These are phyloP conservation scores for Sinonovacula constricta DNA, from an alignment of 1,140 invertebrate genomes.

Conservation along the genomic window DNA sequence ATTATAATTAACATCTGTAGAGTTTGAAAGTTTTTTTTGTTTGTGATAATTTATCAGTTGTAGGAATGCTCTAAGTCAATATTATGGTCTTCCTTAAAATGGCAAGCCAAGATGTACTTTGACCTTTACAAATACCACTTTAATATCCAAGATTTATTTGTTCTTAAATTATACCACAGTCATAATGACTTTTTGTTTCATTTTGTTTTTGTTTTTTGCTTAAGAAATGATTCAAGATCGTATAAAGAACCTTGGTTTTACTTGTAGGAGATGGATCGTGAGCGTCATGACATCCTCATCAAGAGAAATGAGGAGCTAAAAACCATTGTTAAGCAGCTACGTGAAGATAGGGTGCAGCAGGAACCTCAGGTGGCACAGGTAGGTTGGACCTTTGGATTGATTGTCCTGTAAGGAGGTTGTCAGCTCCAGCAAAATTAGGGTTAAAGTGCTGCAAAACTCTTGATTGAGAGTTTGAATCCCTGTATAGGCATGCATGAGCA, in stretches of 20 bases:
- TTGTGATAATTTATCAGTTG: neutral
- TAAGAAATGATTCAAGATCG: neutral
- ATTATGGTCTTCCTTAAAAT: neutral
- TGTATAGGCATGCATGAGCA: neutral
- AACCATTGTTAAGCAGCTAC: constrained; percentile 53
- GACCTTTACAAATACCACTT: neutral
- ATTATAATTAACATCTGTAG: neutral
- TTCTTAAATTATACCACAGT: neutral
- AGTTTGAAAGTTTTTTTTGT: neutral
- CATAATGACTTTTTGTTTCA: neutral
- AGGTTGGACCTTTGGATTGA: neutral
- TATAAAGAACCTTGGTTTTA: constrained; percentile 4
- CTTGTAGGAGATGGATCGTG: constrained; percentile 54
- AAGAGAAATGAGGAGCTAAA: constrained; percentile 59
- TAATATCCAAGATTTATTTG: neutral
- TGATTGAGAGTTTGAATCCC: neutral
- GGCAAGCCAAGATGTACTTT: neutral
- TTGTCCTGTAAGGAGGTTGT: neutral
- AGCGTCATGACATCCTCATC: constrained; percentile 54
- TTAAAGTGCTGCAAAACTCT: neutral
- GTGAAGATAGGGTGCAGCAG: constrained; percentile 50
- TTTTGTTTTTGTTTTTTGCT: neutral
- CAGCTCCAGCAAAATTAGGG: neutral
- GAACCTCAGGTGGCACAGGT: constrained; percentile 56
- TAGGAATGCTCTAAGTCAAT: neutral